Evolutionary conservation across 2,113 vertebrate species (phyloP).

Genomic region (Oryzias celebensis): DNA sequence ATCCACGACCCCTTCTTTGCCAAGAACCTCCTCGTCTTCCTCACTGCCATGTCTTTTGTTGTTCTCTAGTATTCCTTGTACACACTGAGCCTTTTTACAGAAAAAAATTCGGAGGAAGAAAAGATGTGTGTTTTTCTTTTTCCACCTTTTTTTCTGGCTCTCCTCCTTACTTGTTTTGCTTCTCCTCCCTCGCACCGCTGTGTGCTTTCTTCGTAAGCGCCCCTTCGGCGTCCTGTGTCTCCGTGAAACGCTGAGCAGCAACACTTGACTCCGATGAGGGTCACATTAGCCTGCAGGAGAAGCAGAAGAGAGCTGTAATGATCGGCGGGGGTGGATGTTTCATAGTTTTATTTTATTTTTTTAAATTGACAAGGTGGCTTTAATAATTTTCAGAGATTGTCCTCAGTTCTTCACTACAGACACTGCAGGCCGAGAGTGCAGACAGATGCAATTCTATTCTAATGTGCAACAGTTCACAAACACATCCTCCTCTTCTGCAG

Average conservation of each 20-base stretch:
- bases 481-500: too few species aligned
- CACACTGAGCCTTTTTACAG: constrained; percentile 10
- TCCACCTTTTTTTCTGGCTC: constrained; percentile 50
- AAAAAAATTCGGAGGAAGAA: constrained; percentile 30
- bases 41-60: constrained; percentile 14
- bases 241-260: constrained; percentile 44
- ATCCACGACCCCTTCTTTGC: constrained; percentile 1
- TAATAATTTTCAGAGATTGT: constrained; percentile 51
- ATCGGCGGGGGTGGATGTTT: constrained; percentile 19
- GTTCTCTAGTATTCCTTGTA: constrained; percentile 19
- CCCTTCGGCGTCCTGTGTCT: constrained; percentile 16
- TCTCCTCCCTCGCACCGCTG: constrained; percentile 50
- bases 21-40: constrained; percentile 10
- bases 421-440: not conserved
- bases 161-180: constrained; percentile 63
- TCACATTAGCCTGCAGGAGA: constrained; percentile 65
- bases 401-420: not conserved
- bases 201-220: constrained; percentile 38
- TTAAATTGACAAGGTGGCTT: constrained; percentile 30
- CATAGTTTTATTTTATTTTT: not conserved
- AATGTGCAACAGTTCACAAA: too few species aligned
- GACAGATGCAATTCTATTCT: too few species aligned
- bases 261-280: constrained; percentile 64
- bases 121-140: constrained; percentile 44
- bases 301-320: constrained; percentile 33